Evolutionary conservation across 1,140 invertebrate genomes (phyloP), one percentile per base, ranked within the genome.

Genomic region (Mercenaria mercenaria): DNA sequence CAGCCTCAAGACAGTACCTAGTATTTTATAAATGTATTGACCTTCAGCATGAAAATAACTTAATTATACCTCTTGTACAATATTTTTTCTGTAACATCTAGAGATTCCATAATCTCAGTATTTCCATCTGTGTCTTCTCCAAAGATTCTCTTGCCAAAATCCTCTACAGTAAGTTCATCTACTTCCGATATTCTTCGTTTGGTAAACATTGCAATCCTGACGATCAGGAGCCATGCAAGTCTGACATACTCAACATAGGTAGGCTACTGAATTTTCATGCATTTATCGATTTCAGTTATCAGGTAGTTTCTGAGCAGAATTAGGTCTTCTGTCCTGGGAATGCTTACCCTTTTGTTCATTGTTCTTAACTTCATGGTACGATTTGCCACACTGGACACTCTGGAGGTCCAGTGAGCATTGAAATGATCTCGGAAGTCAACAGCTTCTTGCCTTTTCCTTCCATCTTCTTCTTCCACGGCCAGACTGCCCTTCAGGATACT

Each of bases 401-500:
- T 39, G 37, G 32, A 3, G 69, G 1, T 74, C 69, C 69, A 74
- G 69, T 74, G 37, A 10, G 69, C 10, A 1, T 74, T 2, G 18
- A 39, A 74, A 20, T 6, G n/a, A 2, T 8, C 15, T 26, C 18
- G 37, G 69, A 74, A 74, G n/a, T 74, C 37, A 26, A 26, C 61
- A 26, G 61, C 61, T 67, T 81, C 72, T 47, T 88, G 26, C 41
- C 43, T 88, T 37, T 34, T 64, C 13, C n/a, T 37, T 23, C n/a
- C 32, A 39, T 59, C 61, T 26, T 39, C 50, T 32, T 20, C 32
- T 20, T 82, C 11, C n/a, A 89, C 41, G 29, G 1, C 61, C 3
- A 83, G 18, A 69, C 88, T 89, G 0, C 41, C 47, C 37, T 89
- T 89, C 23, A 89, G 37, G 0, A 69, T 4, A 20, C 11, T 13